phyloP scores from a whole-genome alignment of 1,140 invertebrate species.

The Apis florea region DNA sequence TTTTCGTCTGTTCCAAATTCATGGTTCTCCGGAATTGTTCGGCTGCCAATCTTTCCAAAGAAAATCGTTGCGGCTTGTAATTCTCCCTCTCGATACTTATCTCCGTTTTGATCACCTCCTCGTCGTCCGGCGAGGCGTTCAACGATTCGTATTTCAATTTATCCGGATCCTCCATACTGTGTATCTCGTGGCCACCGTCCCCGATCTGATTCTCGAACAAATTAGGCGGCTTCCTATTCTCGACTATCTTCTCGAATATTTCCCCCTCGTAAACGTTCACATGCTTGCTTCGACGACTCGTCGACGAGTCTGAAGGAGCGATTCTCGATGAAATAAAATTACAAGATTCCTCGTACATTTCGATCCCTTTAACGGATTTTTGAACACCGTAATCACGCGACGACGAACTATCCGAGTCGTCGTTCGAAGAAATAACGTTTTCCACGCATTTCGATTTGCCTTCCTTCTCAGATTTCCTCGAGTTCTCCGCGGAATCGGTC shows the following conservation, averaged over 20 bases:
- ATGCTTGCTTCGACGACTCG: neutral
- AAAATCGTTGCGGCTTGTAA: neutral
- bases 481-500: neutral
- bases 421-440: neutral
- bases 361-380: neutral
- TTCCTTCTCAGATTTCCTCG: neutral
- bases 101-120: neutral
- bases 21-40: neutral
- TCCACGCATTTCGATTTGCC: neutral
- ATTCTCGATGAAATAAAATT: neutral
- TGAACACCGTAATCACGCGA: too few species aligned
- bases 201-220: slow-evolving; percentile 11
- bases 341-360: too few species aligned
- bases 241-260: neutral
- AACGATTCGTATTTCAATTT: neutral
- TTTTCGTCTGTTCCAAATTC: slow-evolving; percentile 4
- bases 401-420: neutral
- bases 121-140: neutral
- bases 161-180: neutral
- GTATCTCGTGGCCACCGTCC: neutral
- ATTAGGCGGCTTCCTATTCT: neutral
- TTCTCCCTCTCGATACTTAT: neutral
- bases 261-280: neutral
- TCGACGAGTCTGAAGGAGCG: too few species aligned
- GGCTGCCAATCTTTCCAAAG: neutral